These are phyloP conservation scores for Craseonycteris thonglongyai DNA, from an alignment of 2,113 vertebrate species.

Conservation along the genomic window DNA sequence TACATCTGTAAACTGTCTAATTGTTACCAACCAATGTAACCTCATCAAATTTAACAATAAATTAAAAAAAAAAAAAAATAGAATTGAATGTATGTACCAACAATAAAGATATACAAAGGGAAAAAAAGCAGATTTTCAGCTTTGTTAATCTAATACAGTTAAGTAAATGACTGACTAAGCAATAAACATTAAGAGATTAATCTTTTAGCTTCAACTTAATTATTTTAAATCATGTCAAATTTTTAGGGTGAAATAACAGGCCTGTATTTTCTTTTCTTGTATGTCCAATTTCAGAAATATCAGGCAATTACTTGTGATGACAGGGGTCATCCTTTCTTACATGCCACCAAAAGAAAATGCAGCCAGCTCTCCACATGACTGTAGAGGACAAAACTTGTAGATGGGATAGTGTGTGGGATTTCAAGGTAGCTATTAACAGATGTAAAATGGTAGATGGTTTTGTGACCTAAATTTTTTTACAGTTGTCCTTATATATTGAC, in stretches of 20 bases:
- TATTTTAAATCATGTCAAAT: not conserved
- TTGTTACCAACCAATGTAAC: too few relatives aligned
- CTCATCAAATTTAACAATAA: too few relatives aligned
- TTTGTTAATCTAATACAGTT: constrained; percentile 9
- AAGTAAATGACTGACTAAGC: constrained; percentile 17
- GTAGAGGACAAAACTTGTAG: not conserved
- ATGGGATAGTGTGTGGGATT: not conserved
- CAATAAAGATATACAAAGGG: not conserved
- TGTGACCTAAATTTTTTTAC: not conserved
- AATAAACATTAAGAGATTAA: not conserved
- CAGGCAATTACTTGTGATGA: not conserved
- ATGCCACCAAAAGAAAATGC: not conserved
- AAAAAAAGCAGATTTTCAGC: constrained; percentile 30
- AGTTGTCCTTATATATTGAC: not conserved
- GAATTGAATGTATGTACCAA: too few relatives aligned
- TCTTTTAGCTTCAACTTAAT: not conserved
- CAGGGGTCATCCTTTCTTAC: not conserved
- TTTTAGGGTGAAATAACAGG: not conserved
- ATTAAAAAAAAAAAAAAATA: too few relatives aligned
- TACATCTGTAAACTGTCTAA: too few relatives aligned
- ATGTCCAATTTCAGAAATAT: not conserved
- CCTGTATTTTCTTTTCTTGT: not conserved
- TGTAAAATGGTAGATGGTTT: not conserved
- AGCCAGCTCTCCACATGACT: not conserved
- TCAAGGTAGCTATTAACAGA: not conserved